Base-by-base conservation (phyloP, 2,888 invertebrate genomes). In the Epiblema foenella region DNA sequence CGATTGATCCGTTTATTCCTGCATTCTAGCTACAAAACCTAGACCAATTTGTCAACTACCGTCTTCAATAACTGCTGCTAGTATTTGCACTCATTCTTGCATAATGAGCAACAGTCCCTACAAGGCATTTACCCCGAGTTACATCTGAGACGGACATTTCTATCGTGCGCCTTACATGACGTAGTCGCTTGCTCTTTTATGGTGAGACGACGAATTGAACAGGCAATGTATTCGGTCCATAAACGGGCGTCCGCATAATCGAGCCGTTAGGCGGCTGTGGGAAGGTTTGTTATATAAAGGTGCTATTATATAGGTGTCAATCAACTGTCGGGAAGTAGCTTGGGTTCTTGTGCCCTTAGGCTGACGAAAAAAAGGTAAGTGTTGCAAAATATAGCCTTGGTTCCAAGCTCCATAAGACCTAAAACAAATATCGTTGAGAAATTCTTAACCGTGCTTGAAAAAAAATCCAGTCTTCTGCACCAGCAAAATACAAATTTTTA, bases 111-210 rank as follows among this genome's bases (percentile, higher is more conserved):
- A 51, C 54, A 60, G 20, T 65, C 70, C 70, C 46, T 37, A 66
- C 60, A 60, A 66, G 70, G 70, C 59, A 9, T 70, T 70, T 70
- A 69, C 58, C 52, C 20, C 12, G 15, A 29, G 59, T 18, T 42
- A 42, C 39, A 46, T 46, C 54, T 39, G 49, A 67, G 66, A 65
- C 65, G 73, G 67, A 75, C 74, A 65, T 74, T 72, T 77, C 72
- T 74, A 75, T 77, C 57, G 57, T 57, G 42, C 64, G 68, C 60
- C 69, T 66, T 74, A 72, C 75, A 77, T 77, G 72, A 76, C 75
- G 70, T 63, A 67, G 52, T 56, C 8, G 59, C 42, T 66, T 60
- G 29, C 57, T 51, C 75, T 54, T 75, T 77, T 77, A 77, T 67
- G 76, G 72, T 56, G 65, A 75, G 69, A 75, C 59, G 72, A 71